A percentile compares a stretch with the other conserved stretches of the same genome.
phyloP scores from a whole-genome alignment of 2,888 invertebrate species.

The Synergus laeviventris region DNA sequence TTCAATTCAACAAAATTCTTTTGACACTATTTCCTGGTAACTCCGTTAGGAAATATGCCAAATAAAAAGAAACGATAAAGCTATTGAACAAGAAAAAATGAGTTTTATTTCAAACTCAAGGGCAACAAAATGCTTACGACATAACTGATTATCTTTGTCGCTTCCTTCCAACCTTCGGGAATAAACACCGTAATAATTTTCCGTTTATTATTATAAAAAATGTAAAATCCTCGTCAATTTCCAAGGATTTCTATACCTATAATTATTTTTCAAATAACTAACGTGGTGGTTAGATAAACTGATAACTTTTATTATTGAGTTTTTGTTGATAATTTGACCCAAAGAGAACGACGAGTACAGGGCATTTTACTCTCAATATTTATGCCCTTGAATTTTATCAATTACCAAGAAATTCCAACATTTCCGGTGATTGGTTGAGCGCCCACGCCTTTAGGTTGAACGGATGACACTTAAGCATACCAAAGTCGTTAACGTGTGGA shows the following conservation, averaged over 20 bases:
- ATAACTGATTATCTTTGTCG: slow-evolving; percentile 10
- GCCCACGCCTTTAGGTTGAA: slow-evolving; percentile 38
- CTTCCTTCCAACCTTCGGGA: slow-evolving; percentile 17
- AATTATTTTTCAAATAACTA: neutral
- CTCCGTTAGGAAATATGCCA: neutral
- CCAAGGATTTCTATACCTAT: neutral
- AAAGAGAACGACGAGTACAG: neutral
- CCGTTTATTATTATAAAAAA: slow-evolving; percentile 8
- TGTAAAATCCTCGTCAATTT: neutral
- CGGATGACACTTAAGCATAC: slow-evolving; percentile 47
- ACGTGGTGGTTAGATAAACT: neutral
- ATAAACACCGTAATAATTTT: neutral
- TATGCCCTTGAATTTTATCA: slow-evolving; percentile 23
- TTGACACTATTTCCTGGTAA: neutral
- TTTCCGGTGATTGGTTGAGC: slow-evolving; percentile 47
- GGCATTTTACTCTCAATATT: neutral
- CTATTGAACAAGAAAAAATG: neutral
- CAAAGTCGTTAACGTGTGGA: slow-evolving; percentile 41
- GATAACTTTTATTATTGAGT: neutral
- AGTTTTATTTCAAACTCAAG: neutral
- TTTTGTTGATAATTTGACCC: neutral
- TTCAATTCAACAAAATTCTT: neutral
- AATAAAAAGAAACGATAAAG: neutral
- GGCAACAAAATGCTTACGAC: neutral
- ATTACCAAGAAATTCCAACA: slow-evolving; percentile 53